Evolutionary conservation across 2,797 vertebrate species (phyloP).

Genomic region (Sarcoramphus papa): DNA sequence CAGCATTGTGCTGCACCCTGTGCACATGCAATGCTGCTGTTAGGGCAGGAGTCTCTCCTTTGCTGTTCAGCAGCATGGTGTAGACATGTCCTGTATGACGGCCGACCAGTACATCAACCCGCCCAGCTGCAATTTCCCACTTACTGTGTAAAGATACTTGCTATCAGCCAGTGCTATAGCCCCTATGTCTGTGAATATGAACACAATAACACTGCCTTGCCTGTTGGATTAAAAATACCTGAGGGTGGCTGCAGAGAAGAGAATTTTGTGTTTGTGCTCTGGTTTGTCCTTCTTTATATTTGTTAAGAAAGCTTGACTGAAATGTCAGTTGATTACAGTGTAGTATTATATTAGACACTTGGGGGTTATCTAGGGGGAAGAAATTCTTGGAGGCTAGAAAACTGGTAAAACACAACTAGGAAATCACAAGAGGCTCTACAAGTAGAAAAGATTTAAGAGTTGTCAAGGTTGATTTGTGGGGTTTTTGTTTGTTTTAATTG

Average conservation of each 20-base stretch:
- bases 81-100: accelerated
- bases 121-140: neutral
- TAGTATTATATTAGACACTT: neutral
- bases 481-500: neutral
- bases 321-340: neutral
- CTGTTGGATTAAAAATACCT: neutral
- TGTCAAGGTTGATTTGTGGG: neutral
- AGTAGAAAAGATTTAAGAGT: neutral
- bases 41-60: neutral
- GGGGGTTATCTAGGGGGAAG: neutral
- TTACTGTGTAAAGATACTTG: neutral
- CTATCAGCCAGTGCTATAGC: neutral
- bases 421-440: neutral
- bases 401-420: neutral
- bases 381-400: neutral
- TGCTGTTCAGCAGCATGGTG: neutral
- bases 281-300: neutral
- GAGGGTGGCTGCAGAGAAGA: neutral
- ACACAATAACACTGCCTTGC: neutral
- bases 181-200: neutral
- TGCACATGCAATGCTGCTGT: neutral
- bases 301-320: neutral
- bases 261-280: neutral
- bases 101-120: neutral
- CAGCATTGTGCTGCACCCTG: neutral